Evolutionary conservation across 2,888 invertebrate genomes (phyloP), one percentile per base, ranked within the genome.

Genomic region (Selenia dentaria): DNA sequence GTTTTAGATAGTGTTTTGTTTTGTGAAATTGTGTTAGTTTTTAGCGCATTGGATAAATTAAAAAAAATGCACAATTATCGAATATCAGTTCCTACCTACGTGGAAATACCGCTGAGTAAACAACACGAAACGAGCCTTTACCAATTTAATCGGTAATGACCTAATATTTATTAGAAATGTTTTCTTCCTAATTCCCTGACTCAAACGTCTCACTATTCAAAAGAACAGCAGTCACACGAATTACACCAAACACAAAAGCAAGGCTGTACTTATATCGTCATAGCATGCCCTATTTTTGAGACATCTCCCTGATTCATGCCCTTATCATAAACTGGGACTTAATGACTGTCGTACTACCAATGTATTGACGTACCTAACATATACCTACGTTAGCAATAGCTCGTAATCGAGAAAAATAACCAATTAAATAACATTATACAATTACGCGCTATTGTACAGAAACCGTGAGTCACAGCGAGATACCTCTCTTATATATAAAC

Each of bases 381-480:
- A 20, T 8, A 24, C 11, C n/a, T 12, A 12, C 3, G 22, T 18
- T 18, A 2, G 1, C 2, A 12, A 2, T 2, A 0, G 2, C 1
- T 20, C 12, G 3, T 32, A 16, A 8, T 36, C 26, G 16, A n/a
- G 34, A 29, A 28, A 24, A 42, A 42, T 16, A 42, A 29, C 35
- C 24, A 25, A 42, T 29, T 35, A 42, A 16, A 5, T 10, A 9
- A 13, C 9, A 11, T 10, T 14, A 24, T 10, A 31, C 24, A 20
- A 41, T 28, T 41, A 29, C 12, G 22, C 27, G 9, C 12, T 32
- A 28, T 20, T 16, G 34, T 35, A 35, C 27, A 33, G 25, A 16
- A 29, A 34, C 9, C 18, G 25, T 44, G 44, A 44, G 10, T 44
- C 44, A 43, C 9, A 1, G 12, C 6, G 22, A 4, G 20, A 20